phyloP scores from a whole-genome alignment of 2,113 vertebrate species.

The Peucedramus taeniatus region DNA sequence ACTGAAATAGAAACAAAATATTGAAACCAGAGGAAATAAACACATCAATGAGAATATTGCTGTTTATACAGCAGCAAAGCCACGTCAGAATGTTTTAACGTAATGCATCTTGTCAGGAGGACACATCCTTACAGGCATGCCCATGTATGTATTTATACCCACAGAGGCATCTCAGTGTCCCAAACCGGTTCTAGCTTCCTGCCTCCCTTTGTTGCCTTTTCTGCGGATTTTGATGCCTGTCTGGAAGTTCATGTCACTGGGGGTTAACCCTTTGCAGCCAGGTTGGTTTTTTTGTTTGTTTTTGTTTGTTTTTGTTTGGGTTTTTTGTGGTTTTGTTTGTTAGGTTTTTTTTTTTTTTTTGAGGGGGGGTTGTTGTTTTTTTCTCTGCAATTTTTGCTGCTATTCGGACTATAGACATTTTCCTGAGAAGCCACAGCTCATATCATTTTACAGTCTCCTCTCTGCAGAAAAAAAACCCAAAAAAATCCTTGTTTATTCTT shows the following conservation, averaged over 20 bases:
- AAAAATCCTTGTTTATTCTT: neutral
- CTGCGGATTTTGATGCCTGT: fast-evolving
- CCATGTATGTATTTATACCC: fast-evolving
- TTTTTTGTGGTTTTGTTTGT: too few species aligned
- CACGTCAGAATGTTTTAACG: neutral
- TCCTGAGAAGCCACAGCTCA: neutral
- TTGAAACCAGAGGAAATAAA: neutral
- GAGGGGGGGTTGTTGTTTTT: fast-evolving
- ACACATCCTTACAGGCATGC: neutral
- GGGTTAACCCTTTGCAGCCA: fast-evolving
- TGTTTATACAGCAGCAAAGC: neutral
- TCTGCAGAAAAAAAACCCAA: neutral
- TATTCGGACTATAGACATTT: neutral
- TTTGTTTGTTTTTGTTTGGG: too few species aligned
- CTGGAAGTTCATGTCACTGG: neutral
- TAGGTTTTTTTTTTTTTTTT: fast-evolving
- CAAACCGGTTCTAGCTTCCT: neutral
- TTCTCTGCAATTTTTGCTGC: too few species aligned
- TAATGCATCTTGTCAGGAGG: neutral
- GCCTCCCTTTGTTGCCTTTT: neutral
- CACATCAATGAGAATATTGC: neutral
- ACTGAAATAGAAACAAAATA: neutral
- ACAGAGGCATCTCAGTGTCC: neutral
- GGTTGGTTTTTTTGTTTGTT: fast-evolving
- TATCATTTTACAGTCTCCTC: fast-evolving